Percentiles rank a stretch among this genome's conserved stretches.
These are phyloP conservation scores for Callyntrura guangdongensis DNA, from an alignment of 2,888 invertebrate species.

Conservation along the genomic window DNA sequence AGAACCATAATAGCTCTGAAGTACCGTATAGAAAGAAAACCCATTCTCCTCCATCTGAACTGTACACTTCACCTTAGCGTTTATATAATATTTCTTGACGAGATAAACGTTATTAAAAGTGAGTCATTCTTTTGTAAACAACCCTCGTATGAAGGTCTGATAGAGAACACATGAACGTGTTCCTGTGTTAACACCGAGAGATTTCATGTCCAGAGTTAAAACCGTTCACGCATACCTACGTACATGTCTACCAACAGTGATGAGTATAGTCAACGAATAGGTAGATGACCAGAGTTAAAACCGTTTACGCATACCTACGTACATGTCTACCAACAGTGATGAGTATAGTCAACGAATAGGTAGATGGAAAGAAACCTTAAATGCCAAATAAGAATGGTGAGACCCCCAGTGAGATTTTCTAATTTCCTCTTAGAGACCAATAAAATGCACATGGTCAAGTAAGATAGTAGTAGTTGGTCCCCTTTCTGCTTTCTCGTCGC, in stretches of 20 bases:
- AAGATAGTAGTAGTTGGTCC: neutral
- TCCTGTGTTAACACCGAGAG: neutral
- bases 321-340: slow-evolving; percentile 4
- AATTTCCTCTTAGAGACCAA: slow-evolving; percentile 78
- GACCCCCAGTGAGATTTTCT: slow-evolving; percentile 60
- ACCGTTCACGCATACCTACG: neutral
- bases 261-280: neutral
- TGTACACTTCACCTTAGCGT: too few relatives aligned
- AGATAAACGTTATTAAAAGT: too few relatives aligned
- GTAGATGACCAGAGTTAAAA: neutral
- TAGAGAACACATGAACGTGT: neutral
- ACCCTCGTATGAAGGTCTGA: neutral
- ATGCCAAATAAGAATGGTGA: slow-evolving; percentile 5
- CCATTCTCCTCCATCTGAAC: too few relatives aligned
- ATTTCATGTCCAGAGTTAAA: neutral
- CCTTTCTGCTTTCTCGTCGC: neutral
- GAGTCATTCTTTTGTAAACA: too few relatives aligned
- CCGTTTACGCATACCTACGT: neutral
- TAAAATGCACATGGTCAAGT: slow-evolving; percentile 79
- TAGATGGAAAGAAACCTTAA: neutral
- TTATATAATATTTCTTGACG: too few relatives aligned
- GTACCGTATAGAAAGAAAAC: too few relatives aligned
- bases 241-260: slow-evolving; percentile 6
- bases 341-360: neutral
- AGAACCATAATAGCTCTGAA: too few relatives aligned